Percentiles rank a stretch among this genome's conserved stretches.
These are phyloP conservation scores for Pemphredon lugubris DNA, from an alignment of 2,888 invertebrate genomes.

Conservation along the genomic window DNA sequence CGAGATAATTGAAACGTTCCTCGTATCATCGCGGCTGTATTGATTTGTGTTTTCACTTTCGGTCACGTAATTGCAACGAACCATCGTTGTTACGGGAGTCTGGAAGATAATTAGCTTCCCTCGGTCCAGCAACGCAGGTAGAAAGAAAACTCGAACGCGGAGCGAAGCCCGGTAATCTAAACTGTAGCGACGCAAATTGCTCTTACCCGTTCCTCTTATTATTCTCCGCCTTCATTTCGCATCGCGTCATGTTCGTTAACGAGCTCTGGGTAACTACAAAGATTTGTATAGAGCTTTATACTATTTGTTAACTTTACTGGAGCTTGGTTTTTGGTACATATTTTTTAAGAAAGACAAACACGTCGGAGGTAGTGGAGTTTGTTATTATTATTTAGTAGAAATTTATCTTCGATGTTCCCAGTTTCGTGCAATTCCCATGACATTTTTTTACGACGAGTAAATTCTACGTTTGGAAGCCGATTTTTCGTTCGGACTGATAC, in stretches of 20 bases:
- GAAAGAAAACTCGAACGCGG: constrained; percentile 35
- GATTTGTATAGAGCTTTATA: too few species aligned
- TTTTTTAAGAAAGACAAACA: too few species aligned
- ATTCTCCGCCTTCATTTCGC: constrained; percentile 2
- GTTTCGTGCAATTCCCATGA: too few species aligned
- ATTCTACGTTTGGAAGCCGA: too few species aligned
- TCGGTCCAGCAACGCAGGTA: constrained; percentile 31
- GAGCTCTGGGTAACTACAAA: not conserved
- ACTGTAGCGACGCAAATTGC: constrained; percentile 53
- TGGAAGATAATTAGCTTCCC: constrained; percentile 49
- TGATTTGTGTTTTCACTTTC: constrained; percentile 22
- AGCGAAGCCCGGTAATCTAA: constrained; percentile 44
- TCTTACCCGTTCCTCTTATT: constrained; percentile 14
- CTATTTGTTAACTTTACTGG: too few species aligned
- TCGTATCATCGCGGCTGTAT: constrained; percentile 4
- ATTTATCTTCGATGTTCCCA: too few species aligned
- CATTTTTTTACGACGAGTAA: too few species aligned
- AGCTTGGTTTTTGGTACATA: too few species aligned
- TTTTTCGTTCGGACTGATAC: too few species aligned
- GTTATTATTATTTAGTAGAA: too few species aligned
- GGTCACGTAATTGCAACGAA: constrained; percentile 30
- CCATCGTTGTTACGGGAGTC: constrained; percentile 6
- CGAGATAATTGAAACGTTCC: not conserved
- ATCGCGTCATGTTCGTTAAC: not conserved
- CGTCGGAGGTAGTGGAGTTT: too few species aligned